Evolutionary conservation across 2,888 invertebrate species (phyloP), one percentile per base, ranked within the genome.

Genomic region (Tanypteryx hageni): DNA sequence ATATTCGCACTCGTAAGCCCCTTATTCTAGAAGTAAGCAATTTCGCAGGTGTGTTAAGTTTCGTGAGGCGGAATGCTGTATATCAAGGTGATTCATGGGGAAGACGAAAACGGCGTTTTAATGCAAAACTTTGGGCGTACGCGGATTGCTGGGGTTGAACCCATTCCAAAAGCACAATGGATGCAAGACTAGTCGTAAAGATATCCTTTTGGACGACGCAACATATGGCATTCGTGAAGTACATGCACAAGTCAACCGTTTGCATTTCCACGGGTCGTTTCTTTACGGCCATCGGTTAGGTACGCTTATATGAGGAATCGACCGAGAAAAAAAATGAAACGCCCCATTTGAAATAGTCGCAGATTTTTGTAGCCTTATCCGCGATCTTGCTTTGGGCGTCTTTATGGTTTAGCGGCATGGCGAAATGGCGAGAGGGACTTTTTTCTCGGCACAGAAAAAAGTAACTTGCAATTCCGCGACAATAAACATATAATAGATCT

Each of bases 41-140:
- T 89, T 89, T 89, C 89, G 89, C 89, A 89, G 89, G 89, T 89
- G 89, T 64, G 89, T 89, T 89, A 68, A 89, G 22, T 89, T 64
- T 89, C 89, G 89, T 64, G 64, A 64, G 68, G 89, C 89, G 89
- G 64, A 89, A 89, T 89, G 89, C 89, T 89, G 89, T 89, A 89
- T 89, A 89, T 89, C 89, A 89, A 89, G 89, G 89, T 89, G 89
- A 89, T 89, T 89, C 89, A 89, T 89, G 89, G 31, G 89, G 64
- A 64, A 58, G 89, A 89, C 64, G 89, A 68, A 89, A 89, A 89
- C 89, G 89, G 89, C n/a, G 89, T 64, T 89, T 89, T 89, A 89
- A 89, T 89, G 89, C 68, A 89, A 89, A 89, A 89, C 89, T 89
- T 89, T 89, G 89, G 89, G 89, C 89, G 89, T 61, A n/a, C 89